Evolutionary conservation across 2,888 invertebrate species (phyloP).

Genomic region (Nomada fabriciana): DNA sequence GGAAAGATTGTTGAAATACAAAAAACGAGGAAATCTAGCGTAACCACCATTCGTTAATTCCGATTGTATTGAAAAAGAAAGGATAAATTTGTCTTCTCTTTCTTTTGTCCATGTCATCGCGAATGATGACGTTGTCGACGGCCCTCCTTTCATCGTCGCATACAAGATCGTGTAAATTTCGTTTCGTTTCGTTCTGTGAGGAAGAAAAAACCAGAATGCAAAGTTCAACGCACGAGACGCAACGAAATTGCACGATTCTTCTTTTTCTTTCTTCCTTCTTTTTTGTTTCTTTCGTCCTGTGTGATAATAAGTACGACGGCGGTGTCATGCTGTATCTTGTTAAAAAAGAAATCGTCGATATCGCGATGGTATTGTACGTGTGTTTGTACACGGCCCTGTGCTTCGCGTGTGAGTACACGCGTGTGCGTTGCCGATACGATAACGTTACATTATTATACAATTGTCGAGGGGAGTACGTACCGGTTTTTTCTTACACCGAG

Average conservation of each 20-base stretch:
- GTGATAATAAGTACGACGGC: neutral
- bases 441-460: neutral
- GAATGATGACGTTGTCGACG: neutral
- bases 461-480: slow-evolving; percentile 4
- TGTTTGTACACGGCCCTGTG: slow-evolving; percentile 1
- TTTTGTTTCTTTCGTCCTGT: slow-evolving; percentile 6
- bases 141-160: neutral
- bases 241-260: neutral
- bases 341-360: neutral
- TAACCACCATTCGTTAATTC: slow-evolving; percentile 10
- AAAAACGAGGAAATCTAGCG: neutral
- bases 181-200: neutral
- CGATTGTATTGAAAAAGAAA: neutral
- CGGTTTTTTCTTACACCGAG: slow-evolving; percentile 31
- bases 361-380: neutral
- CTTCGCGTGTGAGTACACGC: slow-evolving; percentile 2
- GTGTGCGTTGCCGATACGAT: neutral
- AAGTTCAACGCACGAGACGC: neutral
- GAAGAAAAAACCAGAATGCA: neutral
- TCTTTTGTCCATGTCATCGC: neutral
- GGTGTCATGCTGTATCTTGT: neutral
- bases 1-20: neutral
- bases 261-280: neutral
- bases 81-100: neutral
- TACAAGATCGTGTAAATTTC: slow-evolving; percentile 9